Evolutionary conservation across 2,888 invertebrate species (phyloP).

Genomic region (Epinotia nisella): DNA sequence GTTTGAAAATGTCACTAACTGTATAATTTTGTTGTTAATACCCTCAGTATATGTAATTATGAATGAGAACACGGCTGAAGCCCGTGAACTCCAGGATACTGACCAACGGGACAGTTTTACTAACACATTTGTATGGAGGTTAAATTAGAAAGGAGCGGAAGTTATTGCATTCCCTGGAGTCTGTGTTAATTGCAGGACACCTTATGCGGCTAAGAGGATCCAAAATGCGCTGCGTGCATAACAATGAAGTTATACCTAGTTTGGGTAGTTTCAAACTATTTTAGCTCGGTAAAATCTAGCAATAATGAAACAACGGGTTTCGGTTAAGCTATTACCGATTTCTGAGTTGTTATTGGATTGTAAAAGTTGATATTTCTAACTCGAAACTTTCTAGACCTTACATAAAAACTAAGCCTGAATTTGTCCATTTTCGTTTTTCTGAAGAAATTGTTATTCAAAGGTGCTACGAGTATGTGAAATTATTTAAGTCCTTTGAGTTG

Average conservation of each 20-base stretch:
- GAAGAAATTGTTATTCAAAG: no score
- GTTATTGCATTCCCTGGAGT: slow-evolving; percentile 60
- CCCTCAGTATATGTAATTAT: slow-evolving; percentile 6
- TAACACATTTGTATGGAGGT: slow-evolving; percentile 35
- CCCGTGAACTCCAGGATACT: slow-evolving; percentile 23
- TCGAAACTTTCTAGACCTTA: no score
- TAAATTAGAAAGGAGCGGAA: slow-evolving; percentile 59
- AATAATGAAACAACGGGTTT: no score
- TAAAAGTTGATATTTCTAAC: no score
- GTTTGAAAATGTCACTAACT: background rate
- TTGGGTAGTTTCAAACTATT: background rate
- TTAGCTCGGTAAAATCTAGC: background rate
- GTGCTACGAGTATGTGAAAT: no score
- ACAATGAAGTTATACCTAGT: background rate
- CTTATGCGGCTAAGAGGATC: slow-evolving; percentile 11
- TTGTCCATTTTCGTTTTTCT: no score
- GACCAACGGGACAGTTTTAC: slow-evolving; percentile 21
- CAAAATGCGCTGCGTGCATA: slow-evolving; percentile 15
- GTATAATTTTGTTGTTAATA: slow-evolving; percentile 12
- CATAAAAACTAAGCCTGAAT: no score
- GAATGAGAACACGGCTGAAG: background rate
- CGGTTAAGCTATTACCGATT: background rate
- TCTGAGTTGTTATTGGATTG: no score
- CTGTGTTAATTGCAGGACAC: slow-evolving; percentile 46
- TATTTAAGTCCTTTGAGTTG: no score